Conservation (phyloP, 2,888 invertebrate species). For the Yponomeuta cagnagella region DNA sequence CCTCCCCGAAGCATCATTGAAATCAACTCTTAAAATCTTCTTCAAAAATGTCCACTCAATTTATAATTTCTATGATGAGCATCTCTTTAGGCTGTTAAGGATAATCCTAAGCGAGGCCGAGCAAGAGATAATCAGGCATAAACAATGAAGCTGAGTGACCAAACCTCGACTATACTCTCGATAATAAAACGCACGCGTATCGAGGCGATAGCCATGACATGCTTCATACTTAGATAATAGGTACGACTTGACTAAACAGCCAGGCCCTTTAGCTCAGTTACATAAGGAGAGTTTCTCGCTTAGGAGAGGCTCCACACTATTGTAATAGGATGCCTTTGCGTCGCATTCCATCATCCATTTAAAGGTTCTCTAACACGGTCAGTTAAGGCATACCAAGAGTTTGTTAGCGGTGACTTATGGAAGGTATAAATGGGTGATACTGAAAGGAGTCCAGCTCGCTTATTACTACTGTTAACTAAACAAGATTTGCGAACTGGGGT, state of each 20-base stretch:
- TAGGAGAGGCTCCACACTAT: not conserved
- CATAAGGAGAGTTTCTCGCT: not conserved
- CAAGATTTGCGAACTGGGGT: no score
- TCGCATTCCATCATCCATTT: no score
- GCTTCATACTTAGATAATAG: conserved; percentile 35
- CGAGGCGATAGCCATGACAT: conserved; percentile 68
- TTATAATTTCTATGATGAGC: not conserved
- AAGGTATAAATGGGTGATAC: no score
- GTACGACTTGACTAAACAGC: conserved; percentile 14
- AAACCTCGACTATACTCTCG: not conserved
- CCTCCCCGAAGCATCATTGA: no score
- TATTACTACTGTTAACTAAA: no score
- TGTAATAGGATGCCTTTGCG: not conserved
- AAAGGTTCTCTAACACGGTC: no score
- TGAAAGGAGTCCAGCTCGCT: no score
- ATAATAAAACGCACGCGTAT: conserved; percentile 18
- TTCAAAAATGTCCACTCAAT: not conserved
- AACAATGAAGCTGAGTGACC: not conserved
- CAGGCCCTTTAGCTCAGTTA: not conserved
- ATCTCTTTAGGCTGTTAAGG: not conserved
- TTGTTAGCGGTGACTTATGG: no score
- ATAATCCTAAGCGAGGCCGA: not conserved
- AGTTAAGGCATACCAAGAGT: no score
- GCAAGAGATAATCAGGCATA: not conserved
- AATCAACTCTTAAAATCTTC: no score